A percentile compares a stretch with the other conserved stretches of the same genome.
phyloP scores from a whole-genome alignment of 2,113 vertebrate species.

The Cichladusa arquata region DNA sequence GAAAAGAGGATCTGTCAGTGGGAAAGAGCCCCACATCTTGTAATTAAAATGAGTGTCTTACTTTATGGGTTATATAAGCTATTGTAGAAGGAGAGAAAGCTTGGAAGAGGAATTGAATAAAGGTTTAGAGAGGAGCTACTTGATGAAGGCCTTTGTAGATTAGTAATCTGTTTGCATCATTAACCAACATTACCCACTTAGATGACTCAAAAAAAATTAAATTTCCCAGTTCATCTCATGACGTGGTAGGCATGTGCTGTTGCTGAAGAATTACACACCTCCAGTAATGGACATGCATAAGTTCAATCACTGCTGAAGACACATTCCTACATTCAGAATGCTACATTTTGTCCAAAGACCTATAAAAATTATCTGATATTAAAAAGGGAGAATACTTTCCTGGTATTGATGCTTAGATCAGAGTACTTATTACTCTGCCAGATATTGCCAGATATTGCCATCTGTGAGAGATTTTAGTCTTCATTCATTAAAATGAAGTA shows the following conservation, averaged over 20 bases:
- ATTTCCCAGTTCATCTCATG: neutral
- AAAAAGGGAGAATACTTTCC: neutral
- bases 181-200: neutral
- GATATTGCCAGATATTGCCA: neutral
- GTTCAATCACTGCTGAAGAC: neutral
- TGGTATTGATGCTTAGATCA: neutral
- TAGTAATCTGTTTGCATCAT: neutral
- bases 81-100: neutral
- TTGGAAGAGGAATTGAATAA: neutral
- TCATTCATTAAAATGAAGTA: neutral
- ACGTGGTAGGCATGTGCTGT: neutral
- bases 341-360: neutral
- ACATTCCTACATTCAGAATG: neutral
- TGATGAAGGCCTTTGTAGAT: neutral
- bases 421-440: neutral
- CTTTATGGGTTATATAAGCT: neutral
- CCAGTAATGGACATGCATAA: neutral
- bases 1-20: neutral
- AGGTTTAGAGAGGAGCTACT: neutral
- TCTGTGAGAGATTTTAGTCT: neutral
- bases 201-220: neutral
- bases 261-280: neutral
- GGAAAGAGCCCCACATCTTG: neutral
- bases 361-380: neutral
- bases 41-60: neutral